phyloP scores from a whole-genome alignment of 2,888 invertebrate genomes.

The Archaeoteleia sp. region DNA sequence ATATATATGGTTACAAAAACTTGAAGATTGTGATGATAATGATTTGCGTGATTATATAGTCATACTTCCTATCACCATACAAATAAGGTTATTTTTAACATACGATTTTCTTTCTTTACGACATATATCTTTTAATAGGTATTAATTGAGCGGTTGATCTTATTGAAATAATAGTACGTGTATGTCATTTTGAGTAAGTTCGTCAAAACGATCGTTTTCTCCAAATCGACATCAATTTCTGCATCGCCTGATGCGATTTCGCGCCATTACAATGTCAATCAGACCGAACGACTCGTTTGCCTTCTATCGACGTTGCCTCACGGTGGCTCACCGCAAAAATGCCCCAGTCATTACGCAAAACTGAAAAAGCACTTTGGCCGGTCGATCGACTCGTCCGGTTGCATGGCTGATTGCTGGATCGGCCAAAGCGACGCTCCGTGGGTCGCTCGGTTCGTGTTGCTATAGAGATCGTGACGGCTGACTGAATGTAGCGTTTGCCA shows the following conservation, averaged over 20 bases:
- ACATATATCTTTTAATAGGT: no score
- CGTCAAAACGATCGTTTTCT: conserved; percentile 1
- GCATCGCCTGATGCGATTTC: conserved; percentile 15
- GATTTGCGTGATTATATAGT: no score
- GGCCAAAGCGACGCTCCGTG: conserved; percentile 31
- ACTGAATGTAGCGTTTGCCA: conserved; percentile 36
- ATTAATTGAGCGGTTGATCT: no score
- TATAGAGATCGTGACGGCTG: conserved; percentile 39
- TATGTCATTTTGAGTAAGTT: not conserved
- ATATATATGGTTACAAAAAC: no score
- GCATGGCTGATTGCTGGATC: conserved; percentile 36
- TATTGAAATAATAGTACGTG: no score
- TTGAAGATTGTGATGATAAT: no score
- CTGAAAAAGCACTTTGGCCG: conserved; percentile 41
- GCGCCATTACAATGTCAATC: conserved; percentile 35
- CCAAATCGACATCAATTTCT: conserved; percentile 12
- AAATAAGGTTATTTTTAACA: no score
- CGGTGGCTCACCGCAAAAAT: conserved; percentile 19
- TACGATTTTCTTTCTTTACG: no score
- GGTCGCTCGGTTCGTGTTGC: conserved; percentile 30
- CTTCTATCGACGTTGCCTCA: conserved; percentile 20
- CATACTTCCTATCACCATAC: no score
- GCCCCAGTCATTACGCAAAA: conserved; percentile 33
- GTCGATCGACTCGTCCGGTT: conserved; percentile 39
- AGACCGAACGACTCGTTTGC: conserved; percentile 18